These are phyloP conservation scores for Sciurus carolinensis DNA, from an alignment of 2,797 vertebrate species.

Conservation along the genomic window DNA sequence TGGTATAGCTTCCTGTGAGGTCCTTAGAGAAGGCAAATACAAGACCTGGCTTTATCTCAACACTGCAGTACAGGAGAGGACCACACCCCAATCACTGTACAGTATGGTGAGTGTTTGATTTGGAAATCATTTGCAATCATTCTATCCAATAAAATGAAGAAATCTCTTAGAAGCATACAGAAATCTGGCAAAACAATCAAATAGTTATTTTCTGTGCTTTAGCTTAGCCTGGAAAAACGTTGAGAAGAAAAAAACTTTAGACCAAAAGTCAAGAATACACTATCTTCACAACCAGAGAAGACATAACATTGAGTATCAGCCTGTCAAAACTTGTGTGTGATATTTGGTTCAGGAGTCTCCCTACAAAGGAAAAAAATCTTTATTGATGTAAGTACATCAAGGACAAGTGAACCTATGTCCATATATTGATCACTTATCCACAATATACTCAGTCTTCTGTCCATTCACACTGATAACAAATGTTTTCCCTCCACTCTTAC, in stretches of 20 bases:
- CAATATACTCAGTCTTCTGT: neutral
- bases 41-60: neutral
- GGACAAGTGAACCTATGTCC: neutral
- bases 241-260: neutral
- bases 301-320: neutral
- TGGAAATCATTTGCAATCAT: neutral
- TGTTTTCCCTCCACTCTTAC: neutral
- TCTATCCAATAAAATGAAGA: neutral
- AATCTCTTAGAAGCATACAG: neutral
- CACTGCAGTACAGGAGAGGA: neutral
- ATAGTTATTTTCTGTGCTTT: neutral
- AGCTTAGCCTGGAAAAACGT: conserved; percentile 21
- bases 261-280: neutral
- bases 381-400: neutral
- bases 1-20: neutral
- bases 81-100: neutral
- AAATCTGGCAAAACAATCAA: neutral
- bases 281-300: neutral
- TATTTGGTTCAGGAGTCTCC: neutral
- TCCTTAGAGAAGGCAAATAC: neutral
- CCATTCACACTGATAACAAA: neutral
- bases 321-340: neutral
- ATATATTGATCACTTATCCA: neutral
- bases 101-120: neutral
- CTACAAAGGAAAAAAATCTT: neutral